phyloP scores from a whole-genome alignment of 2,113 vertebrate genomes.

The Ceyx melanurus region DNA sequence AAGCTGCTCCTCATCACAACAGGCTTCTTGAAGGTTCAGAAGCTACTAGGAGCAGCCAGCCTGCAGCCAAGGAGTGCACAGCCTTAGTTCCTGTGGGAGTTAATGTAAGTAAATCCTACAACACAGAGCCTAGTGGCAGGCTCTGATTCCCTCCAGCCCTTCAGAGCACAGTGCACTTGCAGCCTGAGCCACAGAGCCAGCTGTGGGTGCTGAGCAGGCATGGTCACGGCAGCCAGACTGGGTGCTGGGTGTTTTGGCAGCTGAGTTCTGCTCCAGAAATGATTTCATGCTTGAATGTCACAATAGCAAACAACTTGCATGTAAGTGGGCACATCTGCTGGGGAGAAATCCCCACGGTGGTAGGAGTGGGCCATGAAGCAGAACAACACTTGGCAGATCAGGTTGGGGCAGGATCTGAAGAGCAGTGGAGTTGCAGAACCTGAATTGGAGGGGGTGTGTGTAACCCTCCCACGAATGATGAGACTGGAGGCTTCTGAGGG shows the following conservation, averaged over 20 bases:
- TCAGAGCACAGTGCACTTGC: fast-evolving
- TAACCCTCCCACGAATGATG: not conserved
- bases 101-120: not conserved
- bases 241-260: not conserved
- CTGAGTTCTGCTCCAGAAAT: not conserved
- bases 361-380: not conserved
- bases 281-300: not conserved
- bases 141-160: not conserved
- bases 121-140: not conserved
- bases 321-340: not conserved
- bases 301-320: not conserved
- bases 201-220: not conserved
- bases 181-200: not conserved
- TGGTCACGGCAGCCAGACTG: not conserved
- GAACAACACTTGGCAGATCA: not conserved
- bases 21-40: not conserved
- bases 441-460: not conserved
- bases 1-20: not conserved
- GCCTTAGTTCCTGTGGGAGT: not conserved
- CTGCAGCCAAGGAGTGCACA: fast-evolving
- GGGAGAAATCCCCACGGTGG: not conserved
- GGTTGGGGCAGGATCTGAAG: not conserved
- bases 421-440: not conserved
- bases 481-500: not conserved
- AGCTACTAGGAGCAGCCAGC: not conserved